Evolutionary conservation across 2,888 invertebrate species (phyloP), one percentile per base, ranked within the genome.

Genomic region (Scaptodrosophila latifasciaeformis): DNA sequence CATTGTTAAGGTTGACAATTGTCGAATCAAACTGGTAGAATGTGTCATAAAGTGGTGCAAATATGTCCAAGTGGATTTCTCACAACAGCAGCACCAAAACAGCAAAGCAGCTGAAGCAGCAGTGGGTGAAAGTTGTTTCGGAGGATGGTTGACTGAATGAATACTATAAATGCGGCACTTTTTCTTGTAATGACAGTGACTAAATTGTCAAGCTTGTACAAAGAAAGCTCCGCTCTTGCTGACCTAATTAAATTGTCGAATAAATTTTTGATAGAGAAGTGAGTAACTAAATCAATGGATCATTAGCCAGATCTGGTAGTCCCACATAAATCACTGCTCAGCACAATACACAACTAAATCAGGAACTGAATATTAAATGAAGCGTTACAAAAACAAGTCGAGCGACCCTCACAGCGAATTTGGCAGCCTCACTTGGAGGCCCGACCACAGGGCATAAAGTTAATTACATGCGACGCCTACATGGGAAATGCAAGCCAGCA

Each of bases 401-500:
- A 4, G 17, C 35, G 35, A 15, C 35, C 27, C 27, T 27, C 24
- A 24, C 24, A 31, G 31, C 2, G 31, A 4, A 31, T n/a, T n/a
- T 3, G 24, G 24, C 24, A 24, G 4, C 24, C n/a, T n/a, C n/a
- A n/a, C 7, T 37, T 13, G 40, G 58, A 17, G 17, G 24, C 35
- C 39, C 48, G 15, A 13, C 68, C 54, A 44, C 24, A 71, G 71
- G 79, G 76, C 72, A 46, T 56, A 53, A 75, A 65, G 72, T 59
- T 78, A 71, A 71, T 78, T 71, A 71, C 72, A 65, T 65, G 65
- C 49, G 71, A 71, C 65, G 71, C 76, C 79, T 75, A 71, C 76
- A 62, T 49, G 59, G 78, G 62, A 74, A 65, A 57, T 65, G 64
- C 21, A 63, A 46, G 24, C 7, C 19, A 17, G 12, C 40, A 2